Evolutionary conservation across 2,113 vertebrate genomes (phyloP), one percentile per base, ranked within the genome.

Genomic region (Empidonax alnorum): DNA sequence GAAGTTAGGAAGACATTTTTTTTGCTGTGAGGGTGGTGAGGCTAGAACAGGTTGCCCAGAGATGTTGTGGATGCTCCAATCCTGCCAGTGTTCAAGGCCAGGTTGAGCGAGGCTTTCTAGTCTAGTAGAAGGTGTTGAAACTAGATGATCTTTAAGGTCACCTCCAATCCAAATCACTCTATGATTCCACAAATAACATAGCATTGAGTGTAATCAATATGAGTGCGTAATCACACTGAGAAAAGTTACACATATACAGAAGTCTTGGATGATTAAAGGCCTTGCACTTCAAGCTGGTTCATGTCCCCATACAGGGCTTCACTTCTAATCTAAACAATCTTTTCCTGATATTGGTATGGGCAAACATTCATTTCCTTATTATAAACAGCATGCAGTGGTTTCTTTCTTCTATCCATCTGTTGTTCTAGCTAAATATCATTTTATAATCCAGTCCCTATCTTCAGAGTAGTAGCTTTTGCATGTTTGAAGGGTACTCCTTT

Each of bases 281-380:
- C 66, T 55, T 9, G 3, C 5, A 37, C 27, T 47, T 63, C 12
- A 25, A 46, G 20, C 18, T 66, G 8, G 42, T 69, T 24, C 37
- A 25, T 63, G 5, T n/a, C 35, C 16, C 67, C 33, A 46, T 4
- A 23, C 0, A 50, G 10, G 16, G 21, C 59, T 89, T 27, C 14
- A 27, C 18, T 84, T 68, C 42, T 76, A 46, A n/a, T n/a, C 58
- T 33, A 62, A 90, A 18, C 21, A 35, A 42, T 65, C 9, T 76
- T 55, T 39, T 62, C n/a, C 37, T 25, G 6, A 18, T 68, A 61
- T 14, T 49, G 10, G 6, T 18, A 82, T 0, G 0, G n/a, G n/a
- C 27, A 68, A 75, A 35, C 3, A 10, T 18, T 50, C 52, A 66
- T 76, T 68, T 89, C 25, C 14, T 67, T 31, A 62, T 28, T 28